Conservation (phyloP, 2,113 vertebrate species). For the Scomber japonicus region DNA sequence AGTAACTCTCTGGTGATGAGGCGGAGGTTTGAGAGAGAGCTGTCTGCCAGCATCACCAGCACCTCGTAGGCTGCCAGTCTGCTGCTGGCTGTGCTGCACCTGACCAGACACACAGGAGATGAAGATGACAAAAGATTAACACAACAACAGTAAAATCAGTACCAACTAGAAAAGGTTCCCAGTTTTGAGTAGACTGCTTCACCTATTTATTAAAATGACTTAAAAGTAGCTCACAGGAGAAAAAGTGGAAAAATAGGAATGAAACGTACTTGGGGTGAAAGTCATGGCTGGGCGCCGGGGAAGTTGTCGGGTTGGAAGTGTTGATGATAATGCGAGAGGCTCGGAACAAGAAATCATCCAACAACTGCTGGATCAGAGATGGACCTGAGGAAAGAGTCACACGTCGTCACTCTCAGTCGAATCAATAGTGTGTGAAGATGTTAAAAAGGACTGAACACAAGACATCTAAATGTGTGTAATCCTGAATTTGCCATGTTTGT, state of each 20-base stretch:
- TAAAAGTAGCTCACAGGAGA: no score
- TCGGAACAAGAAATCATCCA: conserved; percentile 99
- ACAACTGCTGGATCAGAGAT: conserved; percentile 95
- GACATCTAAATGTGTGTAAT: no score
- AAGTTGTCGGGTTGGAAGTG: conserved; percentile 93
- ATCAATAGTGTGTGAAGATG: no score
- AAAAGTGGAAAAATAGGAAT: neutral
- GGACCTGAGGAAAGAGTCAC: conserved; percentile 85
- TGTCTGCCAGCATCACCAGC: conserved; percentile 98
- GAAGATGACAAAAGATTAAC: neutral
- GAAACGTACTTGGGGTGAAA: conserved; percentile 94
- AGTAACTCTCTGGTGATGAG: conserved; percentile 95
- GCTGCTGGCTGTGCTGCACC: conserved; percentile 97
- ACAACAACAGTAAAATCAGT: no score
- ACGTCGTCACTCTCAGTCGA: conserved; percentile 1
- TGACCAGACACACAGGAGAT: conserved; percentile 56
- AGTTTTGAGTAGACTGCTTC: no score
- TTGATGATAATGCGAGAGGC: conserved; percentile 99
- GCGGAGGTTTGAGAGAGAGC: conserved; percentile 93
- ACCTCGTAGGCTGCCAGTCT: conserved; percentile 97
- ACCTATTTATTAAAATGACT: neutral
- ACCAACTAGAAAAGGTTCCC: no score
- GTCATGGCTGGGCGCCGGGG: conserved; percentile 93
- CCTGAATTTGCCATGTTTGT: neutral
- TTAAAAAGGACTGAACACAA: no score